Conservation (phyloP, 1,140 invertebrate species). For the Procambarus virginalis region DNA sequence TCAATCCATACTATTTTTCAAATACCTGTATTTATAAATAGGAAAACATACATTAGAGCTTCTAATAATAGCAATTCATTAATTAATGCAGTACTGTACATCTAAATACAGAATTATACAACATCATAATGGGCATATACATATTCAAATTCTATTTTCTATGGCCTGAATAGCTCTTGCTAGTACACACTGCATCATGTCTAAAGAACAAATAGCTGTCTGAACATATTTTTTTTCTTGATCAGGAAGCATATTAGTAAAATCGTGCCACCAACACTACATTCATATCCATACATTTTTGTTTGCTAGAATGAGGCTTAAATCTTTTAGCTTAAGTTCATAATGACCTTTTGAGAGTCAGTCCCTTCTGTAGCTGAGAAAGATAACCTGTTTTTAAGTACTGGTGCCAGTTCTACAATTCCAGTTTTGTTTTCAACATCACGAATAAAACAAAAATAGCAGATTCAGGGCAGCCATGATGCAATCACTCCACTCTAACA, state of each 20-base stretch:
- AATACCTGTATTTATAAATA: no score
- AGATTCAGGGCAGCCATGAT: conserved; percentile 85
- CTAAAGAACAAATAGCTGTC: conserved; percentile 83
- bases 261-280: conserved; percentile 78
- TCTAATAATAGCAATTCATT: no score
- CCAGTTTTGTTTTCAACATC: conserved; percentile 81
- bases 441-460: conserved; percentile 81
- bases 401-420: conserved; percentile 78
- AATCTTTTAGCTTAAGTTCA: conserved; percentile 80
- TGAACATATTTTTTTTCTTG: conserved; percentile 81
- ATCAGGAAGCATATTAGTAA: conserved; percentile 78
- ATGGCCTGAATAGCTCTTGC: conserved; percentile 41
- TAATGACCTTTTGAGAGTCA: conserved; percentile 84
- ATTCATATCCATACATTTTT: conserved; percentile 58
- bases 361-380: conserved; percentile 79
- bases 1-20: no score
- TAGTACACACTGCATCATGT: conserved; percentile 73
- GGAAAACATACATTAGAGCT: no score
- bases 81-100: no score
- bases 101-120: no score
- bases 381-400: conserved; percentile 80
- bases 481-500: conserved; percentile 84
- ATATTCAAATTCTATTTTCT: background rate
- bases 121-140: no score
- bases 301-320: conserved; percentile 73